Base-by-base conservation (phyloP, 2,797 vertebrate species). In the Florisuga fusca region DNA sequence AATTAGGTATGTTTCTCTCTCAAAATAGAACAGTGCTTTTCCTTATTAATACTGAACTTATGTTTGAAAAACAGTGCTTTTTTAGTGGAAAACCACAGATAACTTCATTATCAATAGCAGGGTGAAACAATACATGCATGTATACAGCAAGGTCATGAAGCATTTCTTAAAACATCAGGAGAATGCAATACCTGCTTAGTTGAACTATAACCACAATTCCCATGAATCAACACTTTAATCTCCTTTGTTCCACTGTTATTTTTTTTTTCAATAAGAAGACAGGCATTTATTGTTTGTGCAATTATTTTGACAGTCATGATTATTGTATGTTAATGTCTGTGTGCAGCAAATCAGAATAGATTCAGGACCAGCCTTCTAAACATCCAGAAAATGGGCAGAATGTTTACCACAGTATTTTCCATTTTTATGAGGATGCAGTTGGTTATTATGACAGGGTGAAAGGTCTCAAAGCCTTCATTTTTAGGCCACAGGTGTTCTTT, bases 401-500 rank as follows among this genome's bases (percentile, higher is more conserved):
- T 87, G 87, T 93, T 96, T 96, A 95, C 85, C 91, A 57, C 86
- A 81, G 83, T 93, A 88, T 87, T 94, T 96, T 96, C 95, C 94
- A 95, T 87, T 97, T 97, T 96, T 95, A 96, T 91, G 91, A 91
- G 96, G 96, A 96, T 92, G 89, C 73, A 94, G 80, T 96, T 86
- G 92, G 84, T 94, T 96, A 93, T 96, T 96, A 89, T 89, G 94
- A 94, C 58, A 95, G 97, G 94, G 90, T 97, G 89, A 95, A 97
- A 97, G 90, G 90, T 91, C 68, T 62, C 92, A 78, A 93, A 93
- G 90, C 85, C 57, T 96, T 96, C 76, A 95, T 93, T 97, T 96
- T 96, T 96, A 93, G 94, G 90, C 94, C 93, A 94, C 94, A 94
- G 71, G 92, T 97, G 96, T 96, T 95, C 91, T 97, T 96, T 96